A percentile compares a stretch with the other conserved stretches of the same genome.
phyloP scores from a whole-genome alignment of 2,113 vertebrate genomes.

The Myiozetetes cayanensis region DNA sequence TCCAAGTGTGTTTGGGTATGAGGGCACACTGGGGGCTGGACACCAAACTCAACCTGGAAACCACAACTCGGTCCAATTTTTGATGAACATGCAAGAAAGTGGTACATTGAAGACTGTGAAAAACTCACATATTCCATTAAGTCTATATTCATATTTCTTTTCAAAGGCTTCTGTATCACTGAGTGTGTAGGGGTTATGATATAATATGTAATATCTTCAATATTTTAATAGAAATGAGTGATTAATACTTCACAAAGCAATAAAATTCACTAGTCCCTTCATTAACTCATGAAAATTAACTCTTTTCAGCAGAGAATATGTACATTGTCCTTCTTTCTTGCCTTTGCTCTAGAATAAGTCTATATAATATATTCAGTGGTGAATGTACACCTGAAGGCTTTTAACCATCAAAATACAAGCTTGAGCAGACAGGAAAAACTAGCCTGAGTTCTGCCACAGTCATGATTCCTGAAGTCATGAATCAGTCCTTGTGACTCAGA shows the following conservation, averaged over 20 bases:
- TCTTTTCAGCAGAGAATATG: not conserved
- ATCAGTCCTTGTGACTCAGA: not conserved
- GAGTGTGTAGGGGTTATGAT: not conserved
- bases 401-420: not conserved
- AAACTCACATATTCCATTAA: not conserved
- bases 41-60: not conserved
- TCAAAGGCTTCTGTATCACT: not conserved
- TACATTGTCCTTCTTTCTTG: not conserved
- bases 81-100: not conserved
- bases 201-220: not conserved
- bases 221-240: not conserved
- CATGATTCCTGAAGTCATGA: not conserved
- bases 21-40: not conserved
- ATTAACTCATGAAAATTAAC: not conserved
- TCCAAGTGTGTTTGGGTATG: accelerated
- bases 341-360: not conserved
- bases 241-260: not conserved
- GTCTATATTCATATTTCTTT: not conserved
- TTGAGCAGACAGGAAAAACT: not conserved
- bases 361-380: not conserved
- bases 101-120: not conserved
- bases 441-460: not conserved
- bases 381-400: not conserved
- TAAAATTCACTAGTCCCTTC: not conserved
- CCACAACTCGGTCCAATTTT: not conserved